phyloP scores from a whole-genome alignment of 2,888 invertebrate species.

The Smittia aterrima region DNA sequence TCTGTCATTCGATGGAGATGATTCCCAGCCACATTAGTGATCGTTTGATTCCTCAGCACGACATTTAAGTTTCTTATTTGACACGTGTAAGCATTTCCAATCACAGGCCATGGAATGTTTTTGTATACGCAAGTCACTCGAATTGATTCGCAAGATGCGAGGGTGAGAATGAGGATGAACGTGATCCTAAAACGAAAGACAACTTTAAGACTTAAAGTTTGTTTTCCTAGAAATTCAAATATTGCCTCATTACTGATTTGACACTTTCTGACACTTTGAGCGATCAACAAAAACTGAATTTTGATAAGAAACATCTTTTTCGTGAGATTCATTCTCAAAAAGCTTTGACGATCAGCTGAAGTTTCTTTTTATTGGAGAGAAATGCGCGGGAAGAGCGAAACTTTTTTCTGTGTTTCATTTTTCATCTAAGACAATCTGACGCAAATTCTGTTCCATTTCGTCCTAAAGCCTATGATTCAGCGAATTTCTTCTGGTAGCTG shows the following conservation, averaged over 20 bases:
- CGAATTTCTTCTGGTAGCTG: no score
- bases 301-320: background rate
- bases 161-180: background rate
- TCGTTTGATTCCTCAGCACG: background rate
- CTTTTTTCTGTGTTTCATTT: no score
- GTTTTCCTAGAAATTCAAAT: no score
- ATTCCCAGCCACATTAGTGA: background rate
- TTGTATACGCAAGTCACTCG: background rate
- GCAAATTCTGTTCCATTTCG: no score
- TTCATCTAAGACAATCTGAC: no score
- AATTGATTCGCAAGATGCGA: background rate
- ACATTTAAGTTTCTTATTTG: background rate
- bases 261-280: background rate
- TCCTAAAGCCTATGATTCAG: no score
- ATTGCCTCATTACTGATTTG: background rate
- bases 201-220: no score
- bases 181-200: no score
- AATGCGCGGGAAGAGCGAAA: no score
- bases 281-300: background rate
- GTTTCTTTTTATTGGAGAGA: no score
- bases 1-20: background rate
- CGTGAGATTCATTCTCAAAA: no score
- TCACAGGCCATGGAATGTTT: background rate
- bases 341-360: no score
- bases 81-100: background rate